phyloP scores from a whole-genome alignment of 2,797 vertebrate species.

The Cirrhinus molitorella region DNA sequence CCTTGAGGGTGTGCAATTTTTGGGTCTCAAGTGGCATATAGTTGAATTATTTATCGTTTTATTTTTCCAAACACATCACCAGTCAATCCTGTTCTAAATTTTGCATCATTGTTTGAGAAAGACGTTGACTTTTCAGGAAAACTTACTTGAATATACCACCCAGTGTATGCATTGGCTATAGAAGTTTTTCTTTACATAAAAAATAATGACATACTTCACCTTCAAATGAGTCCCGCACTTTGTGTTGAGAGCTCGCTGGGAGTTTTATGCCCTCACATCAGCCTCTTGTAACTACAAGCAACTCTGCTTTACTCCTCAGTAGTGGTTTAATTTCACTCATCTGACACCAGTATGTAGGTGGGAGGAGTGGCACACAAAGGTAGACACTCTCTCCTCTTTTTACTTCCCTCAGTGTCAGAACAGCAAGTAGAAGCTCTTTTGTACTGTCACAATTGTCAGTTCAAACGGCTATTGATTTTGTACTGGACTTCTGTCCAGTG shows the following conservation, averaged over 20 bases:
- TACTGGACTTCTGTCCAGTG: constrained; percentile 16
- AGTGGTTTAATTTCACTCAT: constrained; percentile 18
- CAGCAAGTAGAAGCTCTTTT: constrained; percentile 46
- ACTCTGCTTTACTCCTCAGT: neutral
- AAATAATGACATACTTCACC: neutral
- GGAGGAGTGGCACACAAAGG: constrained; percentile 19
- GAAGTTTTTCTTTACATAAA: neutral
- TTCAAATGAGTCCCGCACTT: constrained; percentile 1
- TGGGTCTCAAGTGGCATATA: neutral
- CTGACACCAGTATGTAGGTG: constrained; percentile 19
- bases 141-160: neutral
- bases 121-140: neutral
- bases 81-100: neutral
- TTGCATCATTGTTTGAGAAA: neutral
- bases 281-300: neutral
- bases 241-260: neutral
- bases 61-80: neutral
- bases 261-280: neutral
- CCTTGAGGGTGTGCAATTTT: neutral
- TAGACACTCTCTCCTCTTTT: constrained; percentile 24
- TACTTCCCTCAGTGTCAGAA: constrained; percentile 23
- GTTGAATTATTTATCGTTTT: neutral
- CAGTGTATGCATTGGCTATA: neutral
- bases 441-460: constrained; percentile 53
- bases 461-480: constrained; percentile 57